Base-by-base conservation (phyloP, 2,888 invertebrate genomes). In the Tricholauxania praeusta region DNA sequence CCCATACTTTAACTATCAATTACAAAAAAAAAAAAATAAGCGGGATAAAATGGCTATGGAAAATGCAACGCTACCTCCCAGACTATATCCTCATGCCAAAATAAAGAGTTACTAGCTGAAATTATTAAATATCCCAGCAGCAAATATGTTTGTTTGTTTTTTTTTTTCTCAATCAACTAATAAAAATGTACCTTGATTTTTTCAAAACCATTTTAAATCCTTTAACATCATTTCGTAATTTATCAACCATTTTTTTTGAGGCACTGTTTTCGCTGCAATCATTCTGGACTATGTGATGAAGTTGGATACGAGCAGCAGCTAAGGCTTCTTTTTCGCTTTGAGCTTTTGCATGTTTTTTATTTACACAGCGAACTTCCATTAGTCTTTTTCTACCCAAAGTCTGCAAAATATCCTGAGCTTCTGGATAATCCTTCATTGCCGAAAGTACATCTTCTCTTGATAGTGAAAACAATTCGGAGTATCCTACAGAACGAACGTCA, bases 361-460 rank as follows among this genome's bases (percentile, higher is more conserved):
- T 88, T 1, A 90, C 90, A 88, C 90, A 91, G 72, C 91, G 90
- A 7, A 96, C 96, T 87, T 96, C 96, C 91, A 95, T 95, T 68
- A 96, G 88, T 15, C 96, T 90, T 82, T 96, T 96, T 60, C 95
- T 89, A 7, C 96, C 96, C 47, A 96, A 89, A 12, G 93, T 95
- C 84, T 96, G 96, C n/a, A 96, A 89, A 77, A 96, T 96, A 78
- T 96, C 96, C 87, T 97, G 96, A 0, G 98, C 98, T 87, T 98
- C 97, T 0, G 98, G 98, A 82, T 98, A 98, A 86, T 98, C 98
- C 85, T 97, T 97, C 93, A 98, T 96, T 1, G 98, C 98, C 1
- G 94, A 93, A 47, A 98, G 88, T 0, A 98, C 97, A 83, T 98
- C 98, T 88, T 98, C 97, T 6, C 97, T 90, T 0, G 97, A 97